Evolutionary conservation across 1,140 invertebrate genomes (phyloP).

Genomic region (Drosophila bocki): DNA sequence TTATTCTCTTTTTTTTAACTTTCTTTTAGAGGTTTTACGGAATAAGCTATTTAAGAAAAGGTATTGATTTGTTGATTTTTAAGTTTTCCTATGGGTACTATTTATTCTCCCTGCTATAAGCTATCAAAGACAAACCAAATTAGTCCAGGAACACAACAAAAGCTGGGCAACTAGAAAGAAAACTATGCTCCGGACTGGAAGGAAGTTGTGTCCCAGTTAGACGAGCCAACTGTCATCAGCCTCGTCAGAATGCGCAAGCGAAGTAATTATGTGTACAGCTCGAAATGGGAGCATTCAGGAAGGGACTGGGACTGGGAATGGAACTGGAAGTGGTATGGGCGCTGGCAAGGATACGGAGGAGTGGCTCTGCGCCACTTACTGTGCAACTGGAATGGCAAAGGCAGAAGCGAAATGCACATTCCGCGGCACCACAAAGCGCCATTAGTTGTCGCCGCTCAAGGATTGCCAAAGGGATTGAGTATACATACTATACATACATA

Average conservation of each 20-base stretch:
- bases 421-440: conserved; percentile 65
- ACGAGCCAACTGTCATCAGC: conserved; percentile 69
- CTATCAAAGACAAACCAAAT: conserved; percentile 43
- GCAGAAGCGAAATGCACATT: conserved; percentile 75
- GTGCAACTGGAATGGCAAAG: conserved; percentile 49
- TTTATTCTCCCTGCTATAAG: conserved; percentile 5
- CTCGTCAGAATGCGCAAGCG: conserved; percentile 50
- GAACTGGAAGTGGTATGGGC: neutral
- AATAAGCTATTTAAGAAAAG: neutral
- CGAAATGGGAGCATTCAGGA: conserved; percentile 63
- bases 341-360: conserved; percentile 9
- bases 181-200: conserved; percentile 42
- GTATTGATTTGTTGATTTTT: neutral
- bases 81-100: neutral
- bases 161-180: conserved; percentile 21
- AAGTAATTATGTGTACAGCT: conserved; percentile 73
- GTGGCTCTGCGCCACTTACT: conserved; percentile 60
- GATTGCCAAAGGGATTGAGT: conserved; percentile 57
- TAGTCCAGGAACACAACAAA: conserved; percentile 64
- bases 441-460: conserved; percentile 66
- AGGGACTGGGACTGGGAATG: conserved; percentile 4
- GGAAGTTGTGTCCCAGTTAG: conserved; percentile 79
- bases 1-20: too few species aligned
- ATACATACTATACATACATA: neutral
- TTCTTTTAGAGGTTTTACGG: too few species aligned